Percentiles rank a stretch among this genome's conserved stretches.
Evolutionary conservation across 2,113 vertebrate genomes (phyloP).

Genomic region (Rattus rattus): DNA sequence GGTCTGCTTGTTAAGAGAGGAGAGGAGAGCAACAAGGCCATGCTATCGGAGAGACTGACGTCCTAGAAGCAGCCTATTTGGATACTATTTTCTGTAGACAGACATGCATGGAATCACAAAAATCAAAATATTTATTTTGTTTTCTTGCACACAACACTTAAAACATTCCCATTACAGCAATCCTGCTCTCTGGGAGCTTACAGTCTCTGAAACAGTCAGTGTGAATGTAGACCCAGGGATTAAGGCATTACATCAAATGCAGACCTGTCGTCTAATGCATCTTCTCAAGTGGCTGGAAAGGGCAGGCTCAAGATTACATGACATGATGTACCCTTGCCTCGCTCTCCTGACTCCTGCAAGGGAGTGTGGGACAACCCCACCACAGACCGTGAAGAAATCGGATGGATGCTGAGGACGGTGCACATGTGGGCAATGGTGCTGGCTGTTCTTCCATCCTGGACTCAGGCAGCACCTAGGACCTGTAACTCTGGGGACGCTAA

Average conservation of each 20-base stretch:
- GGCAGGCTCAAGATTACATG: slow-evolving; percentile 66
- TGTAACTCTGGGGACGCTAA: background rate
- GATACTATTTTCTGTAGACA: slow-evolving; percentile 14
- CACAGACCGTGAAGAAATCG: slow-evolving; percentile 36
- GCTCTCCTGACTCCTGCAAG: slow-evolving; percentile 6
- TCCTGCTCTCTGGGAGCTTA: slow-evolving; percentile 78
- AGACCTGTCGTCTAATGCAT: slow-evolving; percentile 48
- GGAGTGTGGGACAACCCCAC: slow-evolving; percentile 26
- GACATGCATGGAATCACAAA: slow-evolving; percentile 69
- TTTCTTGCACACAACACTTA: slow-evolving; percentile 77
- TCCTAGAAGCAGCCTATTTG: background rate
- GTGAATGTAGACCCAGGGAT: slow-evolving; percentile 71
- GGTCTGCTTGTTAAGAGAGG: background rate
- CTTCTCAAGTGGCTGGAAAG: slow-evolving; percentile 45
- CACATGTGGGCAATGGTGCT: background rate
- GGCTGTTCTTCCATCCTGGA: background rate
- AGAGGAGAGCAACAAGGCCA: background rate
- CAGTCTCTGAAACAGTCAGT: slow-evolving; percentile 74
- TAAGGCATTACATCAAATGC: slow-evolving; percentile 79
- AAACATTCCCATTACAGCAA: slow-evolving; percentile 68
- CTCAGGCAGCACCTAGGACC: slow-evolving; percentile 35
- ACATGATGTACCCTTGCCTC: slow-evolving; percentile 9
- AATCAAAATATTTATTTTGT: slow-evolving; percentile 83
- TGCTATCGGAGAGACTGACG: background rate
- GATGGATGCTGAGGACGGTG: background rate